Conservation (phyloP, 2,797 vertebrate species). For the Oreortyx pictus region DNA sequence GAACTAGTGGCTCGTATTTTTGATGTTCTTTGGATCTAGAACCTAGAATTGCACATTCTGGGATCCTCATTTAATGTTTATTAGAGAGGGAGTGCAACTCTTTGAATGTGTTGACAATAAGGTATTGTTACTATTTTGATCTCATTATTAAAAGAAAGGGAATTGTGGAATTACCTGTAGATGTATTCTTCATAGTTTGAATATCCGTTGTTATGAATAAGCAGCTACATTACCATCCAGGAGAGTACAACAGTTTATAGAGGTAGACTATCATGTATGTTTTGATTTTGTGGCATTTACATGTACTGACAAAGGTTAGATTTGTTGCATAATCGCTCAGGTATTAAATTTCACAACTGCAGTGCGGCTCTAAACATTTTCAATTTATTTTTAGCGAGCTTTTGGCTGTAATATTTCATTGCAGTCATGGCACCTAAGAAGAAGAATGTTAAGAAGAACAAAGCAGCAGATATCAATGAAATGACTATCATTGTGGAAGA, state of each 20-base stretch:
- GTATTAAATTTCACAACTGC: slow-evolving; percentile 35
- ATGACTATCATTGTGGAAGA: slow-evolving; percentile 95
- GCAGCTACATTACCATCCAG: background rate
- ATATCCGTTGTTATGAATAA: background rate
- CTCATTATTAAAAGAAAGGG: background rate
- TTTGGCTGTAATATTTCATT: slow-evolving; percentile 86
- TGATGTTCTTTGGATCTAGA: background rate
- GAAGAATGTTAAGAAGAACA: slow-evolving; percentile 95
- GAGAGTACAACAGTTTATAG: background rate
- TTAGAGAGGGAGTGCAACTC: background rate
- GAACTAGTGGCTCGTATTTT: fast-evolving
- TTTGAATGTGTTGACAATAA: background rate
- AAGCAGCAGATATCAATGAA: slow-evolving; percentile 91
- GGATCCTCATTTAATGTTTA: background rate
- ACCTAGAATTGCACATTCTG: background rate
- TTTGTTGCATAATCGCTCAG: background rate
- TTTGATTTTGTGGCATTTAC: background rate
- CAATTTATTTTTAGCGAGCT: slow-evolving; percentile 77
- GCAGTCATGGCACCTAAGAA: slow-evolving; percentile 99
- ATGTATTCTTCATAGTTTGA: background rate
- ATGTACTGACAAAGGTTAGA: background rate
- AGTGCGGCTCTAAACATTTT: background rate
- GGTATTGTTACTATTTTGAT: background rate
- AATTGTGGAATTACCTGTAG: background rate
- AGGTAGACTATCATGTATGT: background rate